These are phyloP conservation scores for Archocentrus centrarchus DNA, from an alignment of 2,113 vertebrate species.

Conservation along the genomic window DNA sequence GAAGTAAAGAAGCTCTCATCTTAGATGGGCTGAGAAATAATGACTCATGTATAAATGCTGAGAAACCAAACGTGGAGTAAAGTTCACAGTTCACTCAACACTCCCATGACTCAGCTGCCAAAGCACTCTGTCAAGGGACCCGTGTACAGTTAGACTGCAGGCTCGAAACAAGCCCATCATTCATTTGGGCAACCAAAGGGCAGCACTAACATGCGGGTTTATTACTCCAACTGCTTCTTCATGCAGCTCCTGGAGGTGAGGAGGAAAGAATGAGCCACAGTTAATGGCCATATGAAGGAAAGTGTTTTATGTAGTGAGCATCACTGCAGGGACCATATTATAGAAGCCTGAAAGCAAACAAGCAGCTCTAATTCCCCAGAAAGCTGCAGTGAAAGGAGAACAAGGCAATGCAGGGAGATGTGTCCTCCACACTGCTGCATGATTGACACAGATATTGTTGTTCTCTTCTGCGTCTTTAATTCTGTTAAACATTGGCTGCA, in stretches of 20 bases:
- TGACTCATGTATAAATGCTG: neutral
- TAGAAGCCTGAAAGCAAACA: slow-evolving; percentile 46
- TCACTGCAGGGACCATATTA: slow-evolving; percentile 48
- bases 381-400: slow-evolving; percentile 46
- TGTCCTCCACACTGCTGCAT: slow-evolving; percentile 32
- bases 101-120: neutral
- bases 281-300: slow-evolving; percentile 23
- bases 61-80: neutral
- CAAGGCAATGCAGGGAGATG: slow-evolving; percentile 54
- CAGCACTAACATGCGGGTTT: slow-evolving; percentile 41
- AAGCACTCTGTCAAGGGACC: neutral
- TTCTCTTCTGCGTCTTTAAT: slow-evolving; percentile 25
- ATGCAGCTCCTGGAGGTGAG: neutral
- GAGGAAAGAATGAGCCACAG: neutral
- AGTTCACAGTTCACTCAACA: neutral
- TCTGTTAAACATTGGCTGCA: slow-evolving; percentile 8
- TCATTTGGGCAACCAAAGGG: slow-evolving; percentile 6
- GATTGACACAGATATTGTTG: slow-evolving; percentile 42
- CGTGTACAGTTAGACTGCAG: neutral
- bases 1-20: neutral
- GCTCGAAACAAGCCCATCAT: slow-evolving; percentile 25
- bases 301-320: slow-evolving; percentile 29
- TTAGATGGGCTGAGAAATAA: neutral
- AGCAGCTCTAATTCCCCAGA: slow-evolving; percentile 50
- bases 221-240: slow-evolving; percentile 30